phyloP scores from a whole-genome alignment of 2,888 invertebrate species.

The Dryadula phaetusa region DNA sequence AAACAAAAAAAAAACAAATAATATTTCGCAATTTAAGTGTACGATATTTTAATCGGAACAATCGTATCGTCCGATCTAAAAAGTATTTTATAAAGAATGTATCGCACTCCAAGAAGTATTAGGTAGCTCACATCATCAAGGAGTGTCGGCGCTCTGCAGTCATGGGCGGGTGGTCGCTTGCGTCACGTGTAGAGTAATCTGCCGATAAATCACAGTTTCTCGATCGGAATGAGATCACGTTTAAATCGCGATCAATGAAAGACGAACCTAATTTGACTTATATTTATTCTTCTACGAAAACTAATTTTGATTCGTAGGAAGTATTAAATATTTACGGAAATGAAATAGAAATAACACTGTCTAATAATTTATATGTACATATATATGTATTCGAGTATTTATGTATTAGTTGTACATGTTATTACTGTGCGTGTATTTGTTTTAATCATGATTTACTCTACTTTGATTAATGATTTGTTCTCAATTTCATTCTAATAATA shows the following conservation, averaged over 20 bases:
- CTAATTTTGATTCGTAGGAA: slow-evolving; percentile 27
- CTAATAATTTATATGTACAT: too few relatives aligned
- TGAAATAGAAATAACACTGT: neutral
- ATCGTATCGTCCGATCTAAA: slow-evolving; percentile 36
- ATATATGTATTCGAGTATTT: too few relatives aligned
- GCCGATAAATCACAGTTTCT: slow-evolving; percentile 74
- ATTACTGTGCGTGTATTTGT: too few relatives aligned
- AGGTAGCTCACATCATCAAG: slow-evolving; percentile 59
- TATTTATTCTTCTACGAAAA: slow-evolving; percentile 32
- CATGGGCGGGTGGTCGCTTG: slow-evolving; percentile 75
- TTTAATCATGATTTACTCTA: too few relatives aligned
- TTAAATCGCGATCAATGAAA: slow-evolving; percentile 66
- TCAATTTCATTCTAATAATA: too few relatives aligned
- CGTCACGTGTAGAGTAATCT: slow-evolving; percentile 75
- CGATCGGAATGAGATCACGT: slow-evolving; percentile 80
- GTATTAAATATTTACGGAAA: slow-evolving; percentile 14
- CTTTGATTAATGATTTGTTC: too few relatives aligned
- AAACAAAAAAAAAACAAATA: too few relatives aligned
- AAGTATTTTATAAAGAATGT: slow-evolving; percentile 33
- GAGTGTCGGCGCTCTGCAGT: slow-evolving; percentile 68
- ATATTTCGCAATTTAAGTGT: neutral
- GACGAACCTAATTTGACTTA: slow-evolving; percentile 63
- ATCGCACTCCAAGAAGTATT: slow-evolving; percentile 31
- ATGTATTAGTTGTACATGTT: too few relatives aligned
- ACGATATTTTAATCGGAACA: slow-evolving; percentile 1